phyloP scores from a whole-genome alignment of 2,113 vertebrate species.

The Lophius piscatorius region DNA sequence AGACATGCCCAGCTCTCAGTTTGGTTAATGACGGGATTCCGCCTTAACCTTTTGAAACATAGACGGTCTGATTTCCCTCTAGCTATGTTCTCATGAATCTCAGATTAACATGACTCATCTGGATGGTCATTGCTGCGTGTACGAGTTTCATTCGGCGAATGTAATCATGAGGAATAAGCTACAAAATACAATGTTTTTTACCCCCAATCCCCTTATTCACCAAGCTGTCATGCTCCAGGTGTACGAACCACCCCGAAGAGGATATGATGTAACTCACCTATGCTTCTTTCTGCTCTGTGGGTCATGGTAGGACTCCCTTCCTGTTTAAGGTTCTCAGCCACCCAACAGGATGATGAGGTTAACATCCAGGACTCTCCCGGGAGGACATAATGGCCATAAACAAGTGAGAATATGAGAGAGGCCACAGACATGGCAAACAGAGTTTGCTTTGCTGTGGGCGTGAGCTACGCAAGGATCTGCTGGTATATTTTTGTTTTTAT shows the following conservation, averaged over 20 bases:
- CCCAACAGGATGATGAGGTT: constrained; percentile 62
- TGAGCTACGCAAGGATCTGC: constrained; percentile 36
- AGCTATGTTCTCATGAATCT: constrained; percentile 33
- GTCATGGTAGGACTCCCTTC: constrained; percentile 54
- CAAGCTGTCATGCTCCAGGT: constrained; percentile 39
- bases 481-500: constrained; percentile 57
- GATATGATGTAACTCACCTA: constrained; percentile 46
- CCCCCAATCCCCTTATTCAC: constrained; percentile 9
- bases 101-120: constrained; percentile 26
- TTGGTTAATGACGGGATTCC: constrained; percentile 40
- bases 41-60: constrained; percentile 24
- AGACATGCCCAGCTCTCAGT: constrained; percentile 30
- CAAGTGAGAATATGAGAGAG: constrained; percentile 49
- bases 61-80: constrained; percentile 29
- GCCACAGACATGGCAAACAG: constrained; percentile 42
- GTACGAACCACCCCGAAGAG: constrained; percentile 17
- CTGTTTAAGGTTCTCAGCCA: constrained; percentile 60
- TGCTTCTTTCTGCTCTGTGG: constrained; percentile 47
- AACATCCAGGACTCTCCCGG: constrained; percentile 44
- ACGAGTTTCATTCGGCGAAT: constrained; percentile 1
- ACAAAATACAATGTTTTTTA: constrained; percentile 4
- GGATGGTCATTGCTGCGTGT: constrained; percentile 3
- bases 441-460: constrained; percentile 56
- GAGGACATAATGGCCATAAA: constrained; percentile 44
- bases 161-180: constrained; percentile 11